Conservation (phyloP, 2,797 vertebrate species). For the Lophius americanus region DNA sequence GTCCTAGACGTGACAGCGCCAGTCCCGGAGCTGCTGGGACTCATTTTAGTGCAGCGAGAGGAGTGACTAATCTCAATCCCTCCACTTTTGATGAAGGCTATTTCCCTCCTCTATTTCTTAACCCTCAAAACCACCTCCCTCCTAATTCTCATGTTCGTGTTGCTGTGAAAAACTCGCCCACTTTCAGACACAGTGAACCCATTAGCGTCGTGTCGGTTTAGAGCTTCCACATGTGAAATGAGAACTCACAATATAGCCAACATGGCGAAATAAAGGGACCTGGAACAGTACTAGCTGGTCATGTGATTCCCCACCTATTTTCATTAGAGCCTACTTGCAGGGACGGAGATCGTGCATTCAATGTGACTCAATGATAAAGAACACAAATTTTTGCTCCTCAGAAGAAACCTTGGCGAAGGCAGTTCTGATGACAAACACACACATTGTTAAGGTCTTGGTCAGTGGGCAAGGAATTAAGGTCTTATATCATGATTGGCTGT, state of each 20-base stretch:
- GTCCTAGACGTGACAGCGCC: conserved; percentile 48
- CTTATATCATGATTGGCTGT: conserved; percentile 50
- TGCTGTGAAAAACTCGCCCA: conserved; percentile 50
- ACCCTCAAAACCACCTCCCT: conserved; percentile 18
- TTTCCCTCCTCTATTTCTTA: not conserved
- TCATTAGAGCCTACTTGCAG: too few relatives aligned
- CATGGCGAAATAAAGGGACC: too few relatives aligned
- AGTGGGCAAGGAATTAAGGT: conserved; percentile 69
- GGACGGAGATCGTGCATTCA: too few relatives aligned
- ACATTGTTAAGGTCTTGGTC: conserved; percentile 41
- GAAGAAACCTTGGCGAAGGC: not conserved
- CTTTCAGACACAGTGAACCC: conserved; percentile 48
- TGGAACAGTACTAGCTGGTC: too few relatives aligned
- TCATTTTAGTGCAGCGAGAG: not conserved
- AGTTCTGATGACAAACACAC: conserved; percentile 26
- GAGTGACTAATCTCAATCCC: not conserved
- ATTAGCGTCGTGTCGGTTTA: conserved; percentile 47
- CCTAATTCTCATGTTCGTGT: conserved; percentile 52
- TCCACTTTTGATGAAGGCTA: not conserved
- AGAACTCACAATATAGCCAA: conserved; percentile 7
- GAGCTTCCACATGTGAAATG: conserved; percentile 16
- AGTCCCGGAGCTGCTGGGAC: conserved; percentile 33
- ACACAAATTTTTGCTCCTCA: not conserved
- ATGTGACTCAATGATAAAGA: too few relatives aligned
- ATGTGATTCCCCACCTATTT: too few relatives aligned